Percentiles rank a stretch among this genome's conserved stretches.
These are phyloP conservation scores for Rhabdomys pumilio DNA, from an alignment of 2,797 vertebrate species.

Conservation along the genomic window DNA sequence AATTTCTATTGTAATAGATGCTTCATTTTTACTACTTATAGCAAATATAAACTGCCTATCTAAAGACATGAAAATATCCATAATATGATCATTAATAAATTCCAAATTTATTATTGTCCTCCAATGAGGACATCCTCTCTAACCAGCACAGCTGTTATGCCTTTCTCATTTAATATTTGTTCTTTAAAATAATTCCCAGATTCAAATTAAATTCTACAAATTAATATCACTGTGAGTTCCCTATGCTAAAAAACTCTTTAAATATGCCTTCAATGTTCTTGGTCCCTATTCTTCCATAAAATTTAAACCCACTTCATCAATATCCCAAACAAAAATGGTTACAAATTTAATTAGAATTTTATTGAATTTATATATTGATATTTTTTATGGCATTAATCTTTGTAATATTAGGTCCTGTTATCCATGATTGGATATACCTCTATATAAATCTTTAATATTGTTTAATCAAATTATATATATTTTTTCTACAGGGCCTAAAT, in stretches of 20 bases:
- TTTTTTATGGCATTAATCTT: neutral
- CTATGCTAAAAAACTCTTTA: neutral
- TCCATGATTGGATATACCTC: neutral
- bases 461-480: neutral
- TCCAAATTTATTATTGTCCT: neutral
- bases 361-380: neutral
- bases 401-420: neutral
- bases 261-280: slow-evolving; percentile 34
- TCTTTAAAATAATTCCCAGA: neutral
- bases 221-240: neutral
- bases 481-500: neutral
- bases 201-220: slow-evolving; percentile 21
- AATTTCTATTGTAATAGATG: neutral
- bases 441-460: neutral
- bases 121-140: neutral
- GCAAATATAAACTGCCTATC: slow-evolving; percentile 4
- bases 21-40: neutral
- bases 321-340: neutral
- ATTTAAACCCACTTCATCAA: slow-evolving; percentile 8
- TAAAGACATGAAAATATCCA: neutral
- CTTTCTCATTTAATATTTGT: neutral
- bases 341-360: slow-evolving; percentile 39
- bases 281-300: neutral
- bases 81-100: neutral
- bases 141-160: neutral